phyloP scores from a whole-genome alignment of 2,888 invertebrate genomes.

The Seira ritae region DNA sequence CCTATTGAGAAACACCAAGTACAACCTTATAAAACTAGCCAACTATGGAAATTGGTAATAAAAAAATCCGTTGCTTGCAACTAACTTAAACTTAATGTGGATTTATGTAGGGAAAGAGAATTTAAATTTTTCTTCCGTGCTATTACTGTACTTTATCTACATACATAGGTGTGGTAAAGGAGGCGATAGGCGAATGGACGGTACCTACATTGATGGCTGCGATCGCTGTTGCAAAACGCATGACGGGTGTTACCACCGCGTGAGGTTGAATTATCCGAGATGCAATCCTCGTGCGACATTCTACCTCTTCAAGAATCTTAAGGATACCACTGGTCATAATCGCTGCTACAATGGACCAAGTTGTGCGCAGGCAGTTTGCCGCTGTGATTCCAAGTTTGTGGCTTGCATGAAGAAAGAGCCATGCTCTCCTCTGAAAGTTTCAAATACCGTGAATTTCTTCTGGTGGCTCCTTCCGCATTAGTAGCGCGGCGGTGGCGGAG shows the following conservation, averaged over 20 bases:
- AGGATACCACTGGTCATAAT: background rate
- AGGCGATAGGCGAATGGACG: constrained; percentile 53
- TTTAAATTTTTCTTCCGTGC: too few relatives aligned
- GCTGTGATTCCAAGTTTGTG: constrained; percentile 53
- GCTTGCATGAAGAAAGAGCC: constrained; percentile 57
- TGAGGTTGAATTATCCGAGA: constrained; percentile 26
- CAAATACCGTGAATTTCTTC: constrained; percentile 36
- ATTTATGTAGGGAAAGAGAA: too few relatives aligned
- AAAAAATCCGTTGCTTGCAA: constrained; percentile 9
- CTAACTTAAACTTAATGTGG: too few relatives aligned
- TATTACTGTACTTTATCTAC: too few relatives aligned
- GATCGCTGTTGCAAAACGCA: constrained; percentile 63
- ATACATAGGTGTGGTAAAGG: constrained; percentile 63
- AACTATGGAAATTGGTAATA: constrained; percentile 60
- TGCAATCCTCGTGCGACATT: constrained; percentile 40
- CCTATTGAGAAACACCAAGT: constrained; percentile 39
- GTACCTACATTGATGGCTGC: constrained; percentile 56
- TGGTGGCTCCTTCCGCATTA: constrained; percentile 46
- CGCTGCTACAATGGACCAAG: constrained; percentile 4
- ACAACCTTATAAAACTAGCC: constrained; percentile 47
- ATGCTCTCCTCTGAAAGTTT: constrained; percentile 51
- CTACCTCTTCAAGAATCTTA: constrained; percentile 28
- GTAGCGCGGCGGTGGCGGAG: too few relatives aligned
- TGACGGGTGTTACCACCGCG: constrained; percentile 52
- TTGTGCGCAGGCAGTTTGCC: constrained; percentile 26